phyloP scores from a whole-genome alignment of 2,888 invertebrate genomes.

The Temnothorax rugatulus region DNA sequence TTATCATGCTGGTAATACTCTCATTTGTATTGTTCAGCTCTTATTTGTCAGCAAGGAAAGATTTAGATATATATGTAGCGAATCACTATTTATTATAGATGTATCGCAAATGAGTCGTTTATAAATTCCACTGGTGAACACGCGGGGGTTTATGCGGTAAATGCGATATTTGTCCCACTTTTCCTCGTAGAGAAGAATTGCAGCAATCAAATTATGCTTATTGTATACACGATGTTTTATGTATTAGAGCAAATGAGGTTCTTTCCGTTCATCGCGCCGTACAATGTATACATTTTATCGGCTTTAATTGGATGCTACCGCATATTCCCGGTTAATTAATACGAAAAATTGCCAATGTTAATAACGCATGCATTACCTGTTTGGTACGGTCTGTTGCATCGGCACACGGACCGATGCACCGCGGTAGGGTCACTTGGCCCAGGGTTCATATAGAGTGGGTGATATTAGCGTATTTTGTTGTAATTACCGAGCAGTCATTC shows the following conservation, averaged over 20 bases:
- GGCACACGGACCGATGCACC: conserved; percentile 67
- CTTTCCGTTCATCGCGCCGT: conserved; percentile 64
- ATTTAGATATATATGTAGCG: background rate
- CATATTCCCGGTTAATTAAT: conserved; percentile 79
- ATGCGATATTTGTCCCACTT: conserved; percentile 18
- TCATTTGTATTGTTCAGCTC: background rate
- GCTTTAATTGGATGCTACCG: conserved; percentile 76
- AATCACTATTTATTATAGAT: background rate
- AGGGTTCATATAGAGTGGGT: conserved; percentile 75
- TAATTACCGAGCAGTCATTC: conserved; percentile 76
- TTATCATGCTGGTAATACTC: background rate
- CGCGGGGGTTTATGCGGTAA: background rate
- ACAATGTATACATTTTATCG: conserved; percentile 75
- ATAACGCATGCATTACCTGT: conserved; percentile 80
- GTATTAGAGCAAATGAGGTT: conserved; percentile 69
- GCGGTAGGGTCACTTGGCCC: conserved; percentile 73
- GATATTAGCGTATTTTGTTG: conserved; percentile 80
- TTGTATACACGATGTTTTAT: conserved; percentile 66
- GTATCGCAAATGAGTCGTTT: background rate
- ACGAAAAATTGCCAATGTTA: conserved; percentile 80
- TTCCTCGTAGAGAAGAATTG: conserved; percentile 20
- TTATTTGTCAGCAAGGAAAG: background rate
- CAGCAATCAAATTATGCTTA: conserved; percentile 29
- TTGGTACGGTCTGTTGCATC: conserved; percentile 72
- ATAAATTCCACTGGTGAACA: background rate